Conservation (phyloP, 1,140 invertebrate genomes). For the Rhopalosiphum maidis region DNA sequence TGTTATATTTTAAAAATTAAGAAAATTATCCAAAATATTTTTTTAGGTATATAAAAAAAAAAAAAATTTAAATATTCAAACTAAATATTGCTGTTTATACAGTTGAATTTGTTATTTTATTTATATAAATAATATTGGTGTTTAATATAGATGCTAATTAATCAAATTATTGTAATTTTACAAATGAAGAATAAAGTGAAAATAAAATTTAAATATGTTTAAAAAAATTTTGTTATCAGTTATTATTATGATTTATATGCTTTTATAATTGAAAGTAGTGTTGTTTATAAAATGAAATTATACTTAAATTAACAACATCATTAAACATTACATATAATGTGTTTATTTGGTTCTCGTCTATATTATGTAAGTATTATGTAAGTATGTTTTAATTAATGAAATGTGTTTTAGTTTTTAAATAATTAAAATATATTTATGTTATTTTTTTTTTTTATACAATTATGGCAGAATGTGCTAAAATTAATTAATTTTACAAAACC, state of each 20-base stretch:
- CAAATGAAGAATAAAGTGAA: not conserved
- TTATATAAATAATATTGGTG: not conserved
- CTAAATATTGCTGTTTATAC: not conserved
- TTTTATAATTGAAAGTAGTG: not conserved
- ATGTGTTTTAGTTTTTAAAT: not conserved
- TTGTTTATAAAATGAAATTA: not conserved
- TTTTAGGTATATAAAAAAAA: not conserved
- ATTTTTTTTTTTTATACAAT: not conserved
- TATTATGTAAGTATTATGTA: slow-evolving; percentile 18
- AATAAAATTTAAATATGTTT: not conserved
- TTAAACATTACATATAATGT: slow-evolving; percentile 13
- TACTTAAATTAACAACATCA: not conserved
- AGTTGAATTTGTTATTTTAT: not conserved
- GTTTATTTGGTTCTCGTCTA: not conserved
- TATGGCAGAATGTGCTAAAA: not conserved
- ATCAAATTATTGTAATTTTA: not conserved
- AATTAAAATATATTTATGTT: not conserved
- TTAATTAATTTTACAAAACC: not conserved
- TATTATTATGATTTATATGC: not conserved
- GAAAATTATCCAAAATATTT: not conserved
- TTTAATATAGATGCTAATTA: not conserved
- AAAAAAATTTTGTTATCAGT: not conserved
- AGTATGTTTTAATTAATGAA: slow-evolving; percentile 12
- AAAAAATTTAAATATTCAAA: not conserved
- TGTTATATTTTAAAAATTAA: not conserved